A percentile compares a stretch with the other conserved stretches of the same genome.
Conservation (phyloP, 35 echinoderm and acorn worm species). For the Hemicentrotus pulcherrimus region DNA sequence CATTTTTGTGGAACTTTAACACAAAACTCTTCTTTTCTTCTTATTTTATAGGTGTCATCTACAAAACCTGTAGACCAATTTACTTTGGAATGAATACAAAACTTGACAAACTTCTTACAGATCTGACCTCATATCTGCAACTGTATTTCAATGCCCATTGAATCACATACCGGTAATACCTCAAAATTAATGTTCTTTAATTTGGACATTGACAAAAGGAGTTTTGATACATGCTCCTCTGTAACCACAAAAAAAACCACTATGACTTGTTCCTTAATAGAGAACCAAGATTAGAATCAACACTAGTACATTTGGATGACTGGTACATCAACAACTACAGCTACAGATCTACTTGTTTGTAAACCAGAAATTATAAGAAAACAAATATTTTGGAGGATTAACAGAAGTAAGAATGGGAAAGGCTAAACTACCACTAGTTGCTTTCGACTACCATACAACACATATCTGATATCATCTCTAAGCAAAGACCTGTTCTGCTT, state of each 20-base stretch:
- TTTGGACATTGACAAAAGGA: too few relatives aligned
- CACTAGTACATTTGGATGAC: not conserved
- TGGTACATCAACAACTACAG: not conserved
- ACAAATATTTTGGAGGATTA: not conserved
- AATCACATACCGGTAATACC: too few relatives aligned
- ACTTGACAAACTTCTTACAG: not conserved
- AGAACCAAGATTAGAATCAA: not conserved
- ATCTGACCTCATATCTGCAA: not conserved
- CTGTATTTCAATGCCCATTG: too few relatives aligned
- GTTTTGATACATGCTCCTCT: too few relatives aligned
- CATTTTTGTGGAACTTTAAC: not conserved
- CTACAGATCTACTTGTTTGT: not conserved
- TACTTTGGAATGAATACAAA: not conserved
- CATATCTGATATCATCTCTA: too few relatives aligned
- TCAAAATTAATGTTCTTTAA: too few relatives aligned
- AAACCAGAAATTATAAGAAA: not conserved
- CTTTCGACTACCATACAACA: not conserved
- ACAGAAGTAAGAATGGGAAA: not conserved
- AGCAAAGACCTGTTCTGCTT: not conserved
- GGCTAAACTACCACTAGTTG: not conserved
- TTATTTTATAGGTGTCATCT: not conserved
- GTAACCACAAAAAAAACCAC: too few relatives aligned
- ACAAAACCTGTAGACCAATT: not conserved
- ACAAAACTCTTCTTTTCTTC: not conserved
- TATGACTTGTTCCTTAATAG: too few relatives aligned